Percentiles rank a stretch among this genome's conserved stretches.
Evolutionary conservation across 2,888 invertebrate species (phyloP).

Genomic region (Orthosia gothica): DNA sequence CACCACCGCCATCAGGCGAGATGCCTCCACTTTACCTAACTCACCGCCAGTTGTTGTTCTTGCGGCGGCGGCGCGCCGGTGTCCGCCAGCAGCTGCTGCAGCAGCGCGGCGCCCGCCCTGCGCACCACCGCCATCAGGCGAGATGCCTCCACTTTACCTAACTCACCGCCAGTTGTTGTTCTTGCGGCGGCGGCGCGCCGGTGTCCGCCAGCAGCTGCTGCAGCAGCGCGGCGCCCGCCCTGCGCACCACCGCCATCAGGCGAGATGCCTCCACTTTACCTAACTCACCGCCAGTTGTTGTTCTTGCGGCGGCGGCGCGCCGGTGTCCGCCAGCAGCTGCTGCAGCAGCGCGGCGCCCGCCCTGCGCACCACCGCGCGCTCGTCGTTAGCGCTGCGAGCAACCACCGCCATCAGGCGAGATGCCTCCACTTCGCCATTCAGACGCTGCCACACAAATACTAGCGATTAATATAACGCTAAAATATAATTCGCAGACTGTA

Average conservation of each 20-base stretch:
- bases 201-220: too few species aligned
- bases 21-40: background rate
- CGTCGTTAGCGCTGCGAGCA: slow-evolving; percentile 77
- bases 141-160: slow-evolving; percentile 74
- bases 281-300: slow-evolving; percentile 5
- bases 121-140: slow-evolving; percentile 78
- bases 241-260: too few species aligned
- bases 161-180: background rate
- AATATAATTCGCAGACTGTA: background rate
- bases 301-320: background rate
- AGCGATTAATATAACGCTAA: background rate
- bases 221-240: too few species aligned
- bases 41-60: slow-evolving; percentile 1
- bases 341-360: slow-evolving; percentile 29
- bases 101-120: slow-evolving; percentile 21
- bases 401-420: slow-evolving; percentile 79
- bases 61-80: background rate
- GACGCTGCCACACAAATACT: slow-evolving; percentile 69
- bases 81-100: slow-evolving; percentile 16
- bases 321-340: background rate
- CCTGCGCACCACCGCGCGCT: slow-evolving; percentile 24
- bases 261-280: background rate
- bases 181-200: too few species aligned
- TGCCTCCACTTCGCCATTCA: slow-evolving; percentile 78
- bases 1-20: too few species aligned